Evolutionary conservation across 2,797 vertebrate species (phyloP).

Genomic region (Pachyuromys duprasi): DNA sequence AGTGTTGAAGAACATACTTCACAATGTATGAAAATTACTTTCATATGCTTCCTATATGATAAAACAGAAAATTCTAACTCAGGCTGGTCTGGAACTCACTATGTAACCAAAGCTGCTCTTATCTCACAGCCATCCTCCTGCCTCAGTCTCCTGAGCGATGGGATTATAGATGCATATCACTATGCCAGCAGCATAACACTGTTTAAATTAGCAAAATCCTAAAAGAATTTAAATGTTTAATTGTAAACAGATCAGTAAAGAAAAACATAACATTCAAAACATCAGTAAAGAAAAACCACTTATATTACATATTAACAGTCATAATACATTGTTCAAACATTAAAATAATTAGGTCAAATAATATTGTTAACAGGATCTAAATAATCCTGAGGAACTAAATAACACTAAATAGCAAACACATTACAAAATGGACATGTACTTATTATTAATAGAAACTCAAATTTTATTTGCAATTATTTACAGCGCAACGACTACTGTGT

Average conservation of each 20-base stretch:
- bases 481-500: not conserved
- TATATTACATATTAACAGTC: not conserved
- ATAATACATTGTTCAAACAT: not conserved
- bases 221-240: not conserved
- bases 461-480: constrained; percentile 38
- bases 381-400: constrained; percentile 27
- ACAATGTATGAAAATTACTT: not conserved
- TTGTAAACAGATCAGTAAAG: constrained; percentile 25
- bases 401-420: constrained; percentile 20
- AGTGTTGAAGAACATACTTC: constrained; percentile 32
- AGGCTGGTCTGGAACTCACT: not conserved
- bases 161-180: not conserved
- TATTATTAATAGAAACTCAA: constrained; percentile 25
- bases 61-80: constrained; percentile 19
- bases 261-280: constrained; percentile 2
- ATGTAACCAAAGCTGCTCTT: not conserved
- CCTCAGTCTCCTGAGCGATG: not conserved
- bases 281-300: not conserved
- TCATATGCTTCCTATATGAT: not conserved
- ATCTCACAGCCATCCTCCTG: not conserved
- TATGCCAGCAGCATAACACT: not conserved
- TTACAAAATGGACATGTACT: not conserved
- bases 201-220: constrained; percentile 40
- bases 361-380: constrained; percentile 29
- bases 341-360: constrained; percentile 40